These are phyloP conservation scores for Balanococcus diminutus DNA, from an alignment of 2,888 invertebrate genomes.

Conservation along the genomic window DNA sequence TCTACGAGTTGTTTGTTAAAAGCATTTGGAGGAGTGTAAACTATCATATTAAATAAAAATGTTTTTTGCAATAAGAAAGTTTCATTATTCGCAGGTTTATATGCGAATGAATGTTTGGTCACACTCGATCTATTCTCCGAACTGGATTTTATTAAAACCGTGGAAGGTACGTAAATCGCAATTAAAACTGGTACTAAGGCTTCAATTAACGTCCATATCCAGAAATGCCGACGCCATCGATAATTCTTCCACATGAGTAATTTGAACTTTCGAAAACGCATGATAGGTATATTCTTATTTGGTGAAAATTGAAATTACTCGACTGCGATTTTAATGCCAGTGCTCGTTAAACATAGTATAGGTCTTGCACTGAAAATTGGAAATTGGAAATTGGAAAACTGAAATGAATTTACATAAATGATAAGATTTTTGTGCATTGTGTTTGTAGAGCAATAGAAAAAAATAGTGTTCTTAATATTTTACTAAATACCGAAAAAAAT, in stretches of 20 bases:
- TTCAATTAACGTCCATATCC: constrained; percentile 57
- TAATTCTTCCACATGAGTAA: constrained; percentile 57
- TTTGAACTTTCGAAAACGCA: constrained; percentile 46
- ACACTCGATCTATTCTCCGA: background rate
- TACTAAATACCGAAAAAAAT: too few species aligned
- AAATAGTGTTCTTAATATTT: too few species aligned
- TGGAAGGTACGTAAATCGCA: constrained; percentile 24
- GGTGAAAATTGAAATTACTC: too few species aligned
- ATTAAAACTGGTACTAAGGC: constrained; percentile 55
- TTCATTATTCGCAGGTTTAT: background rate
- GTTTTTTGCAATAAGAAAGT: background rate
- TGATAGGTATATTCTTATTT: background rate
- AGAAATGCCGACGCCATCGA: constrained; percentile 56
- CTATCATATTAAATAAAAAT: background rate
- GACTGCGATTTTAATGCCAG: too few species aligned
- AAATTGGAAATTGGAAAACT: too few species aligned
- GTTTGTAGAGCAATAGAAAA: too few species aligned
- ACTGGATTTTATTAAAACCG: background rate
- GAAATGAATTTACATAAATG: too few species aligned
- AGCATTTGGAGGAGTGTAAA: background rate
- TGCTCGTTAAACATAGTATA: too few species aligned
- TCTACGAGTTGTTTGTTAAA: background rate
- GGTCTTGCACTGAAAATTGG: too few species aligned
- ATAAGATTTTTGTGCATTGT: too few species aligned
- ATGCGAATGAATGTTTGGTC: background rate